Percentiles rank a stretch among this genome's conserved stretches.
phyloP scores from a whole-genome alignment of 2,888 invertebrate genomes.

The Melieria omissa region DNA sequence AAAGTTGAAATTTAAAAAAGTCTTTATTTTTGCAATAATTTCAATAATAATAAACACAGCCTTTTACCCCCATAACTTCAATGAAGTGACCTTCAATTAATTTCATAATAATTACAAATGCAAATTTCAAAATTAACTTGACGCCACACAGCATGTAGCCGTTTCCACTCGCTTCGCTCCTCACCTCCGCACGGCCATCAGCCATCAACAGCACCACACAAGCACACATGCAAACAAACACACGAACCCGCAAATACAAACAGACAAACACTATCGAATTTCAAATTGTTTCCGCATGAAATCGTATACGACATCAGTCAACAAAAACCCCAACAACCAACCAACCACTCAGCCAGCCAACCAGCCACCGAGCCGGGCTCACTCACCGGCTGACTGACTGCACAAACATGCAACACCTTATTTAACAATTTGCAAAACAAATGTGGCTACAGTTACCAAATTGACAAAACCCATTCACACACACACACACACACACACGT shows the following conservation, averaged over 20 bases:
- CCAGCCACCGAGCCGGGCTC: not conserved
- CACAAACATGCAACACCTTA: constrained; percentile 36
- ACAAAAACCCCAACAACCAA: constrained; percentile 12
- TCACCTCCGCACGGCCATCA: not conserved
- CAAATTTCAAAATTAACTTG: too few relatives aligned
- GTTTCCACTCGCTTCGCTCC: not conserved
- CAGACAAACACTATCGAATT: constrained; percentile 22
- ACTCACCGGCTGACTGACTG: constrained; percentile 23
- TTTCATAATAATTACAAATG: too few relatives aligned
- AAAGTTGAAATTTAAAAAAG: too few relatives aligned
- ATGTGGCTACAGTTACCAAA: constrained; percentile 24
- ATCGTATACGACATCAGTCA: constrained; percentile 27
- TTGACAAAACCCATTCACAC: constrained; percentile 4
- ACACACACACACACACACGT: not conserved
- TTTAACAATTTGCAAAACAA: constrained; percentile 35
- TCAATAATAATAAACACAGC: too few relatives aligned
- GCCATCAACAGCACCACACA: not conserved
- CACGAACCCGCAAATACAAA: not conserved
- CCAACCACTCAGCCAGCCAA: not conserved
- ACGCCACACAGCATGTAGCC: not conserved
- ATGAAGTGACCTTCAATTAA: too few relatives aligned
- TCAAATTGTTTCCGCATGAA: constrained; percentile 36
- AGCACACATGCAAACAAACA: too few relatives aligned
- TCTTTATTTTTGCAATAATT: too few relatives aligned
- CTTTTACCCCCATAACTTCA: too few relatives aligned